Conservation (phyloP, 2,888 invertebrate genomes). For the Silvanus unidentatus region DNA sequence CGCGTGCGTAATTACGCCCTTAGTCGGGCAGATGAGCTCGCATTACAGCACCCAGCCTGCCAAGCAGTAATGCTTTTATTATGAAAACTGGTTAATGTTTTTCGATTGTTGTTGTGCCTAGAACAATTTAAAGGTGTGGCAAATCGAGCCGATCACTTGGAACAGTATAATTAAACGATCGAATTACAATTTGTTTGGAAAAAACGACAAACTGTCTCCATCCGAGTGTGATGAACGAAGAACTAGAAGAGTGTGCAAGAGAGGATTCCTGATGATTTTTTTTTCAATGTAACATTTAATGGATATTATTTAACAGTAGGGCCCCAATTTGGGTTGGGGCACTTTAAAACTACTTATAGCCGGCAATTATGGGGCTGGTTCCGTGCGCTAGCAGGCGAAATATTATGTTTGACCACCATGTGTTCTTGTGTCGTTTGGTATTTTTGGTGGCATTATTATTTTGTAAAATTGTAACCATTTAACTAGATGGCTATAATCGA, state of each 20-base stretch:
- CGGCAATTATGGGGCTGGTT: background rate
- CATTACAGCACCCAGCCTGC: no score
- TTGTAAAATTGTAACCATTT: background rate
- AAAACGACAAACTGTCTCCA: no score
- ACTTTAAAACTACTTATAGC: background rate
- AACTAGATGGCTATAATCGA: conserved; percentile 24
- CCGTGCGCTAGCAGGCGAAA: background rate
- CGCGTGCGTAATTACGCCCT: conserved; percentile 28
- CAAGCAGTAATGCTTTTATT: no score
- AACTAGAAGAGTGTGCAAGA: no score
- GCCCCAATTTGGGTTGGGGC: background rate
- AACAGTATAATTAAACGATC: background rate
- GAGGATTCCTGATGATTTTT: no score
- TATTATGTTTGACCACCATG: background rate
- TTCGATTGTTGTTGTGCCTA: no score
- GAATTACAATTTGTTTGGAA: background rate
- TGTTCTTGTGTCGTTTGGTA: background rate
- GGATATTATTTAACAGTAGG: background rate
- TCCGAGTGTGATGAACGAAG: no score
- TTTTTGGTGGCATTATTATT: background rate
- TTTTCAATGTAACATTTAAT: background rate
- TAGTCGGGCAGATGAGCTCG: conserved; percentile 30
- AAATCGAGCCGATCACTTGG: background rate
- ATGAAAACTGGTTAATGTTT: no score
- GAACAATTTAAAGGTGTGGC: conserved; percentile 2